Conservation (phyloP, 2,888 invertebrate species). For the Ctenicera cuprea region DNA sequence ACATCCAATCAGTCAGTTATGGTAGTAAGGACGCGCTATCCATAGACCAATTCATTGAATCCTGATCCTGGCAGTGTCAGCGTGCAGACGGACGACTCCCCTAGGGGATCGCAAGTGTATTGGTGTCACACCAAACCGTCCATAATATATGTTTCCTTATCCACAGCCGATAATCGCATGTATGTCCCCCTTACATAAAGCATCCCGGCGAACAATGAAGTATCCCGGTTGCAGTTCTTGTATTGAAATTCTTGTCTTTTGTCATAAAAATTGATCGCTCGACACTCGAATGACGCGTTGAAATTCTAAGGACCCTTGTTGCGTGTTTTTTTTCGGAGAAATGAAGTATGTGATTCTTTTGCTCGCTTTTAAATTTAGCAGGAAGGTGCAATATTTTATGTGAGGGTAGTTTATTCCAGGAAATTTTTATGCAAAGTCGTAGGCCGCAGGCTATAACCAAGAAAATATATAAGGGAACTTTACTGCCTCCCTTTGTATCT, state of each 20-base stretch:
- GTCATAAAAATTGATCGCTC: slow-evolving; percentile 49
- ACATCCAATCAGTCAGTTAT: slow-evolving; percentile 52
- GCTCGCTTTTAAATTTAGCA: slow-evolving; percentile 20
- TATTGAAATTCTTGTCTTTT: slow-evolving; percentile 57
- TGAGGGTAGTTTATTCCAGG: slow-evolving; percentile 21
- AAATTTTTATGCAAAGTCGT: slow-evolving; percentile 27
- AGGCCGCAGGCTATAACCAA: slow-evolving; percentile 9
- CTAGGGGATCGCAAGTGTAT: slow-evolving; percentile 51
- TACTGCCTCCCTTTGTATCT: neutral
- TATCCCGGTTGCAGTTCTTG: slow-evolving; percentile 29
- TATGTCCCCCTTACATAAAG: slow-evolving; percentile 49
- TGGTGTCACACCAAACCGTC: slow-evolving; percentile 54
- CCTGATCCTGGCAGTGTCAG: slow-evolving; percentile 54
- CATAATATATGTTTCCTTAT: slow-evolving; percentile 53
- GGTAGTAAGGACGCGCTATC: slow-evolving; percentile 46
- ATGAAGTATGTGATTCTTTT: slow-evolving; percentile 30
- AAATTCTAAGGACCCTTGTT: slow-evolving; percentile 48
- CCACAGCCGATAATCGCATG: slow-evolving; percentile 49
- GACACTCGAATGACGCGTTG: slow-evolving; percentile 52
- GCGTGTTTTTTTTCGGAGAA: slow-evolving; percentile 21
- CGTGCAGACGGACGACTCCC: slow-evolving; percentile 53
- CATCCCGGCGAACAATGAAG: slow-evolving; percentile 17
- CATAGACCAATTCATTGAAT: slow-evolving; percentile 54
- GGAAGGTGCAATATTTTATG: slow-evolving; percentile 27
- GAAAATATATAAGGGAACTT: slow-evolving; percentile 8